Evolutionary conservation across 2,113 vertebrate genomes (phyloP).

Genomic region (Phrynosoma blainvillii): DNA sequence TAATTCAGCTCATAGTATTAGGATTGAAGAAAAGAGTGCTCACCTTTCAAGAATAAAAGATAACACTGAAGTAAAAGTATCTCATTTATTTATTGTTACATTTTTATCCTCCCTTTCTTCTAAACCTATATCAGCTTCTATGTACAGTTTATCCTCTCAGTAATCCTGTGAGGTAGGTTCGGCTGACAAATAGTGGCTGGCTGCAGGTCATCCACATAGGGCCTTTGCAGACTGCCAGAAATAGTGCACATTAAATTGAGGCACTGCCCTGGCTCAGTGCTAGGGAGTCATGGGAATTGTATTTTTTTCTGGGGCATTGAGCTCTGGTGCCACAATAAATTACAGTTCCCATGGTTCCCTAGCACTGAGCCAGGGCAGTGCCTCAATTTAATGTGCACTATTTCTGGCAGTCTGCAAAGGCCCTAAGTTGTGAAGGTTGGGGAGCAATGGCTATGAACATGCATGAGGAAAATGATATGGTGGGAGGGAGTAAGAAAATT

Average conservation of each 20-base stretch:
- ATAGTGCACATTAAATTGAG: too few species aligned
- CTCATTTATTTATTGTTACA: background rate
- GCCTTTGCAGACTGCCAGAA: too few species aligned
- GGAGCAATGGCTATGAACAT: background rate
- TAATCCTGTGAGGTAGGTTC: background rate
- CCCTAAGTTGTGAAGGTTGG: background rate
- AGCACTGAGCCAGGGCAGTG: too few species aligned
- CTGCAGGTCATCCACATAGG: background rate
- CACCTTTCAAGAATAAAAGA: background rate
- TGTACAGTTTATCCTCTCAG: background rate
- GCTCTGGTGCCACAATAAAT: too few species aligned
- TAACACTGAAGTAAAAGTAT: background rate
- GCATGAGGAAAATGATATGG: background rate
- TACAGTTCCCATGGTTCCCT: too few species aligned
- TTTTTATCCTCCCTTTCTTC: background rate
- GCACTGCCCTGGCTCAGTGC: too few species aligned
- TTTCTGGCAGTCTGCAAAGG: too few species aligned
- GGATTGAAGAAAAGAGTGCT: background rate
- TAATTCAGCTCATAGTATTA: background rate
- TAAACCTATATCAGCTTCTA: background rate
- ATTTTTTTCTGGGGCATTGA: too few species aligned
- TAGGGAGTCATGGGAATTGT: too few species aligned
- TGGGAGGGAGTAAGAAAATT: background rate
- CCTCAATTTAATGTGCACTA: too few species aligned
- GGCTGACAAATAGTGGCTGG: background rate